These are phyloP conservation scores for Lasioglossum calceatum DNA, from an alignment of 2,888 invertebrate genomes.

Conservation along the genomic window DNA sequence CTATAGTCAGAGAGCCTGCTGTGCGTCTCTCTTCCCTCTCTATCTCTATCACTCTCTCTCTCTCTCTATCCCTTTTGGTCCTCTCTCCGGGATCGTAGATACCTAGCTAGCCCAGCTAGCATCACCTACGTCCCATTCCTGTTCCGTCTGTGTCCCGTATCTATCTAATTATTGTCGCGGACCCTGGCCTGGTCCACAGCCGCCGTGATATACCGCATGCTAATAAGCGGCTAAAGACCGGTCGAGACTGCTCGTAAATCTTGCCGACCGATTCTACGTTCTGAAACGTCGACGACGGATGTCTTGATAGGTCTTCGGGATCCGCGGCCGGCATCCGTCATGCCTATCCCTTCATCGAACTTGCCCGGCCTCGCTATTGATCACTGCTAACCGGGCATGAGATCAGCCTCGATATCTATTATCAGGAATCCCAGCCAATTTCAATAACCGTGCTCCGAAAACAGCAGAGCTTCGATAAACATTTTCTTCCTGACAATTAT, in stretches of 20 bases:
- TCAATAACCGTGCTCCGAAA: background rate
- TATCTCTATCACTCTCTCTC: slow-evolving; percentile 16
- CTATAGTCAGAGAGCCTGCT: slow-evolving; percentile 15
- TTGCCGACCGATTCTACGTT: slow-evolving; percentile 79
- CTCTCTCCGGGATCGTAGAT: slow-evolving; percentile 66
- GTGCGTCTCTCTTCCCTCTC: slow-evolving; percentile 17
- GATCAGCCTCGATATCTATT: background rate
- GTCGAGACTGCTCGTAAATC: slow-evolving; percentile 81
- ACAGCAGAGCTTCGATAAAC: background rate
- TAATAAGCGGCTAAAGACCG: slow-evolving; percentile 85
- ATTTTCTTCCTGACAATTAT: too few relatives aligned
- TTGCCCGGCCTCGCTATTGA: background rate
- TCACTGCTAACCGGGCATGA: background rate
- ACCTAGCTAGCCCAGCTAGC: slow-evolving; percentile 67
- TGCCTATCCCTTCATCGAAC: background rate
- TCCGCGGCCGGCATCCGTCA: slow-evolving; percentile 10
- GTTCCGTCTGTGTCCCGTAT: slow-evolving; percentile 81
- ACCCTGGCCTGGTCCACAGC: slow-evolving; percentile 78
- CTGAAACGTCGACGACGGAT: slow-evolving; percentile 67
- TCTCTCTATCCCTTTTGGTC: slow-evolving; percentile 16
- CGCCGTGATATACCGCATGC: slow-evolving; percentile 84
- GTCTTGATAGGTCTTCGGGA: slow-evolving; percentile 72
- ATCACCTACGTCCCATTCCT: slow-evolving; percentile 74
- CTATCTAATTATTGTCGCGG: slow-evolving; percentile 84
- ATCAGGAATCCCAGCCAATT: background rate